Conservation (phyloP, 1,140 invertebrate species). For the Sycophila sp. region DNA sequence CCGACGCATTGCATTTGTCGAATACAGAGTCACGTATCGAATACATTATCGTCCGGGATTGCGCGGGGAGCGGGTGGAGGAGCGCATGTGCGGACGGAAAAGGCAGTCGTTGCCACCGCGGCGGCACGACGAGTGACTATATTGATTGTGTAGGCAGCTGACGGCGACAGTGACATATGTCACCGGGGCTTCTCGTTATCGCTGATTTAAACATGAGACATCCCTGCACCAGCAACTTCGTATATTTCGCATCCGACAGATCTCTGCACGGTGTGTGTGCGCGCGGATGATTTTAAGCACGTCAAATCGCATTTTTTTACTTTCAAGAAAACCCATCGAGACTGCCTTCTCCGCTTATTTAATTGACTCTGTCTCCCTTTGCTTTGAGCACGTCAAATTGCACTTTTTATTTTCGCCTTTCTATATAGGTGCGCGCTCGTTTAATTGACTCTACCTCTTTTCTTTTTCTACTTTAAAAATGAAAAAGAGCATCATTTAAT, state of each 20-base stretch:
- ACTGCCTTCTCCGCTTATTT: too few species aligned
- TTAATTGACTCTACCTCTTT: too few species aligned
- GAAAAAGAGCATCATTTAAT: too few species aligned
- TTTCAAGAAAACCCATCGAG: too few species aligned
- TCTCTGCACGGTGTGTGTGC: neutral
- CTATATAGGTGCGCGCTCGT: too few species aligned
- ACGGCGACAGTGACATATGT: conserved; percentile 68
- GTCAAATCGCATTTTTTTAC: too few species aligned
- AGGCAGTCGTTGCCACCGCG: conserved; percentile 39
- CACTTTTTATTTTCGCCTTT: too few species aligned
- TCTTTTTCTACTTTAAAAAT: too few species aligned
- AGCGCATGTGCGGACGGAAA: conserved; percentile 53
- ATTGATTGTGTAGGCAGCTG: conserved; percentile 65
- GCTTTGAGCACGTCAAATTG: too few species aligned
- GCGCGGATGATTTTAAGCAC: too few species aligned
- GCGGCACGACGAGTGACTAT: conserved; percentile 44
- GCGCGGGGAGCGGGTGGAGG: neutral
- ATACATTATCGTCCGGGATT: conserved; percentile 49
- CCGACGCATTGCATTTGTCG: conserved; percentile 47
- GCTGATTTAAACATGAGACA: conserved; percentile 68
- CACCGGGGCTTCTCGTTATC: conserved; percentile 66
- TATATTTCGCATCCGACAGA: conserved; percentile 10
- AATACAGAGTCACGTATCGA: conserved; percentile 51
- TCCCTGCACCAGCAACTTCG: conserved; percentile 53
- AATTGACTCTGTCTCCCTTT: too few species aligned